Percentiles rank a stretch among this genome's conserved stretches.
phyloP scores from a whole-genome alignment of 2,113 vertebrate genomes.

The Dromiciops gliroides region DNA sequence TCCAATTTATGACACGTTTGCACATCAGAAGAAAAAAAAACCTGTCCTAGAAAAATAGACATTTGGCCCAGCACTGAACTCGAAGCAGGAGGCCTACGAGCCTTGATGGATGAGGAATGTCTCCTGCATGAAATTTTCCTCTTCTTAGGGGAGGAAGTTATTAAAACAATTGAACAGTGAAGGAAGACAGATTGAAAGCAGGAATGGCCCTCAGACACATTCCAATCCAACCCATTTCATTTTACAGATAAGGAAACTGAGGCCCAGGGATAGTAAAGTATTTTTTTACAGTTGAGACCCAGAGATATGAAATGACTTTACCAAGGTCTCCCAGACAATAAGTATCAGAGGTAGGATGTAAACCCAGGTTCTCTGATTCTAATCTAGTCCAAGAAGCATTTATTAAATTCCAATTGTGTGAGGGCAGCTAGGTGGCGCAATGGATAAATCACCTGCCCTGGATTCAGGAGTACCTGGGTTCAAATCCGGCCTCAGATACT shows the following conservation, averaged over 20 bases:
- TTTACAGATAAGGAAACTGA: neutral
- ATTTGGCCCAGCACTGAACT: neutral
- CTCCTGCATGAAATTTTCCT: neutral
- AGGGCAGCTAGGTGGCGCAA: too few species aligned
- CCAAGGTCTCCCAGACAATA: neutral
- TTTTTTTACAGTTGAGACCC: neutral
- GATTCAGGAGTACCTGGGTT: too few species aligned
- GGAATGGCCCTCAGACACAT: neutral
- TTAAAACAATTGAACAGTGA: neutral
- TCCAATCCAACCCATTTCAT: neutral
- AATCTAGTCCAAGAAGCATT: neutral
- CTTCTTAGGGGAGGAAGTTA: neutral
- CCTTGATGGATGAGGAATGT: neutral
- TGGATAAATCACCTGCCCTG: too few species aligned
- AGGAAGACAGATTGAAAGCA: neutral
- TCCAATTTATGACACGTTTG: neutral
- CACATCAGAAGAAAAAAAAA: neutral
- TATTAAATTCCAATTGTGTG: neutral
- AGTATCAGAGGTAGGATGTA: neutral
- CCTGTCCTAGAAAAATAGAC: neutral
- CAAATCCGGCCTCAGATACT: too few species aligned
- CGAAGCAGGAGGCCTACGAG: neutral
- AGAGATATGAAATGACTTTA: neutral
- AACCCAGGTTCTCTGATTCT: neutral
- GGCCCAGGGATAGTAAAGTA: neutral